These are phyloP conservation scores for Prionace glauca DNA, from an alignment of 2,797 vertebrate genomes.

Conservation along the genomic window DNA sequence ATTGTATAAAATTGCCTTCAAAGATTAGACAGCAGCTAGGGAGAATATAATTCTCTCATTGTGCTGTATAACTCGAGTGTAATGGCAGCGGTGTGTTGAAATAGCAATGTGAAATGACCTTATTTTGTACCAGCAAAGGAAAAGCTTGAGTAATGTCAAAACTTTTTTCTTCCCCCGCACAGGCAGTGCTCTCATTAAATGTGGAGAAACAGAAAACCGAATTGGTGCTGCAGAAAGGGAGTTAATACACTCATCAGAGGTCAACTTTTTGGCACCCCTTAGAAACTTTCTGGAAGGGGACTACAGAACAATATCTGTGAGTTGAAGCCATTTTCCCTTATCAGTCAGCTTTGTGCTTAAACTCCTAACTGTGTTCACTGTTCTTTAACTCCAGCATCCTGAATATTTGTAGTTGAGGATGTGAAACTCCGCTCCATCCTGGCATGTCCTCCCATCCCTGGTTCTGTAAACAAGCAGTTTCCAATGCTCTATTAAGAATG, in stretches of 20 bases:
- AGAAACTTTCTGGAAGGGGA: conserved; percentile 96
- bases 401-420: background rate
- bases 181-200: conserved; percentile 86
- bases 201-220: conserved; percentile 86
- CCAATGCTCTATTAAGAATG: background rate
- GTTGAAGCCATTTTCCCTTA: conserved; percentile 46
- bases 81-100: background rate
- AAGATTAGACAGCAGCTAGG: background rate
- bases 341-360: background rate
- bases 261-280: conserved; percentile 95
- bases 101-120: background rate
- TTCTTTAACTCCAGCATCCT: background rate
- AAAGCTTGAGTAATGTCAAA: background rate
- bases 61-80: background rate
- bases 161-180: background rate
- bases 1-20: background rate
- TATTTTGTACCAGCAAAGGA: background rate
- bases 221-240: conserved; percentile 90
- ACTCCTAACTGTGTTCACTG: background rate
- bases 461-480: background rate
- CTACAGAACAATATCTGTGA: conserved; percentile 97
- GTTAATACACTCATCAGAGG: conserved; percentile 85
- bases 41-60: background rate
- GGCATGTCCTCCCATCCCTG: background rate
- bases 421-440: background rate